These are phyloP conservation scores for Heteromormyrus szaboi DNA, from an alignment of 2,797 vertebrate genomes.

Conservation along the genomic window DNA sequence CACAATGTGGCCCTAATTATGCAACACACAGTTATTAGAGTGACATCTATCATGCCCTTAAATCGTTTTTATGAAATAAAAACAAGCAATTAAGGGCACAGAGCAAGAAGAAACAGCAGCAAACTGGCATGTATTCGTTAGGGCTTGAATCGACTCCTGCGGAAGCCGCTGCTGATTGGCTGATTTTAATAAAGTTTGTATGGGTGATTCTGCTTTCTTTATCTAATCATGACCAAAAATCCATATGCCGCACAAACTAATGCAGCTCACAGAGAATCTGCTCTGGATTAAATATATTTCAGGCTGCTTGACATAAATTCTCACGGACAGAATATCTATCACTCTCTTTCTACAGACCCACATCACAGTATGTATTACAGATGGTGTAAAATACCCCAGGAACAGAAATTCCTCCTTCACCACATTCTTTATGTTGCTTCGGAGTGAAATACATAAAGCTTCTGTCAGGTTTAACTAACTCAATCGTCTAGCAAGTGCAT, in stretches of 20 bases:
- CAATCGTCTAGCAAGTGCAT: not conserved
- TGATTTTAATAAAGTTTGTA: constrained; percentile 13
- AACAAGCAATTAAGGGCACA: constrained; percentile 10
- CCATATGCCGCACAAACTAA: not conserved
- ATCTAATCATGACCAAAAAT: constrained; percentile 10
- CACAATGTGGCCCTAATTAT: constrained; percentile 47
- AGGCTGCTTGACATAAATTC: not conserved
- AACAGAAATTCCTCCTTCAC: not conserved
- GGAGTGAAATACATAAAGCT: not conserved
- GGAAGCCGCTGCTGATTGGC: not conserved
- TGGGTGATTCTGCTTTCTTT: not conserved
- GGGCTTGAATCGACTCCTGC: not conserved
- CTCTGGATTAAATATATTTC: constrained; percentile 7
- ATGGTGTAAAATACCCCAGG: constrained; percentile 7
- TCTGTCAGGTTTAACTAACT: constrained; percentile 1
- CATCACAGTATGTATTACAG: not conserved
- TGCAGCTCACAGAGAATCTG: constrained; percentile 11
- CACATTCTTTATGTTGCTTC: constrained; percentile 8
- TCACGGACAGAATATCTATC: not conserved
- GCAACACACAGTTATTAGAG: constrained; percentile 42
- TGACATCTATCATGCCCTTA: constrained; percentile 39
- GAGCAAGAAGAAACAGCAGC: not conserved
- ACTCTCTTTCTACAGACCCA: not conserved
- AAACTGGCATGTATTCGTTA: not conserved
- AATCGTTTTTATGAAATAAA: constrained; percentile 22